Percentiles rank a stretch among this genome's conserved stretches.
These are phyloP conservation scores for Drosophila mayri DNA, from an alignment of 1,140 invertebrate genomes.

Conservation along the genomic window DNA sequence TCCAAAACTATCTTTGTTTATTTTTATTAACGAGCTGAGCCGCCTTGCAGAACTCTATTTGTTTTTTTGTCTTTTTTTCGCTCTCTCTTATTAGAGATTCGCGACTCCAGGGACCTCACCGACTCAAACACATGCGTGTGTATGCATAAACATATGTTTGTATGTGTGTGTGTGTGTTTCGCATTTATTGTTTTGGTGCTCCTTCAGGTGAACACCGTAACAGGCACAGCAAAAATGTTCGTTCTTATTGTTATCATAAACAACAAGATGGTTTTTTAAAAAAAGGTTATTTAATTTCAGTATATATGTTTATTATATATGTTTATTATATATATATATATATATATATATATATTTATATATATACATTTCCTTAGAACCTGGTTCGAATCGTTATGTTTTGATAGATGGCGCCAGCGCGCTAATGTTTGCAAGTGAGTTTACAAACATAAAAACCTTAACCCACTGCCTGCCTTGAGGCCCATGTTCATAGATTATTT, in stretches of 20 bases:
- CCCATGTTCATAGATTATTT: not conserved
- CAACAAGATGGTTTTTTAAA: too few relatives aligned
- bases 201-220: conserved; percentile 4
- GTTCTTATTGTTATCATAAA: conserved; percentile 4
- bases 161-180: not conserved
- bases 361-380: not conserved
- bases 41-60: conserved; percentile 1
- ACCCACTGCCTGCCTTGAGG: not conserved
- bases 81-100: conserved; percentile 17
- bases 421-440: not conserved
- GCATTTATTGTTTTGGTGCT: conserved; percentile 13
- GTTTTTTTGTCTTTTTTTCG: not conserved
- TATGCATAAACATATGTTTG: conserved; percentile 9
- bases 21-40: not conserved
- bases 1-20: conserved; percentile 1
- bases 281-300: not conserved
- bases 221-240: not conserved
- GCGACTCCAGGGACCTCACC: conserved; percentile 10
- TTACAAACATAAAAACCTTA: not conserved
- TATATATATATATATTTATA: not conserved
- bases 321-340: not conserved
- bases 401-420: conserved; percentile 14
- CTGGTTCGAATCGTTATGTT: not conserved
- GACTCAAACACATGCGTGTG: not conserved
- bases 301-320: not conserved